Percentiles rank a stretch among this genome's conserved stretches.
Evolutionary conservation across 1,140 invertebrate genomes (phyloP).

Genomic region (Limonius californicus): DNA sequence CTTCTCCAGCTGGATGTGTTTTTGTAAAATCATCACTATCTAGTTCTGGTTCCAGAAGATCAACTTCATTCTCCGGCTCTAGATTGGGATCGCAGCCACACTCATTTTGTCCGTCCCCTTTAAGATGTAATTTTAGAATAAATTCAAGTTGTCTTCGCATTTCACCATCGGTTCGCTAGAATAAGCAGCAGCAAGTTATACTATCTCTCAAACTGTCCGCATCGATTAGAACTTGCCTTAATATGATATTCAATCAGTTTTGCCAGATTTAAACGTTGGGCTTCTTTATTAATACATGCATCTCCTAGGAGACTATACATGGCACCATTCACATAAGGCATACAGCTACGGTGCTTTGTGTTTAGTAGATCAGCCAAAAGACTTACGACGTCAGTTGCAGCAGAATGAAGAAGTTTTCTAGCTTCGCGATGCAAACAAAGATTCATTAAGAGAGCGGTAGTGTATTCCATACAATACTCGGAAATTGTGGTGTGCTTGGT

Average conservation of each 20-base stretch:
- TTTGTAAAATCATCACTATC: not conserved
- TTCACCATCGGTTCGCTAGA: conserved; percentile 2
- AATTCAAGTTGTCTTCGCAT: not conserved
- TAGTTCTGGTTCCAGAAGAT: conserved; percentile 17
- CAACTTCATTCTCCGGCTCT: conserved; percentile 14
- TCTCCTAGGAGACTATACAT: conserved; percentile 19
- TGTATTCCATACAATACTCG: conserved; percentile 20
- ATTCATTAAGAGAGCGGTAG: conserved; percentile 21
- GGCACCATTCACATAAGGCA: conserved; percentile 21
- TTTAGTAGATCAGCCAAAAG: conserved; percentile 2
- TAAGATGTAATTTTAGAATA: not conserved
- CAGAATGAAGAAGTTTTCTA: not conserved
- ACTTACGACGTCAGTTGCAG: conserved; percentile 2
- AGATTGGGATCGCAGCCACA: not conserved
- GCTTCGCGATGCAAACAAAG: conserved; percentile 21
- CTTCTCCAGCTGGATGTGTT: not conserved
- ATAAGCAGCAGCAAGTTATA: not conserved
- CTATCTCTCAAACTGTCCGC: not conserved
- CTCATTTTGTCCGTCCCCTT: not conserved
- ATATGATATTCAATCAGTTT: conserved; percentile 11
- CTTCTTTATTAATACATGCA: conserved; percentile 10
- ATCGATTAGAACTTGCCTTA: not conserved
- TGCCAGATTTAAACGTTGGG: not conserved
- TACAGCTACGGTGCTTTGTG: not conserved
- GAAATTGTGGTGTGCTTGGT: conserved; percentile 1